Conservation (phyloP, 2,797 vertebrate species). For the Lepilemur ruficaudatus region DNA sequence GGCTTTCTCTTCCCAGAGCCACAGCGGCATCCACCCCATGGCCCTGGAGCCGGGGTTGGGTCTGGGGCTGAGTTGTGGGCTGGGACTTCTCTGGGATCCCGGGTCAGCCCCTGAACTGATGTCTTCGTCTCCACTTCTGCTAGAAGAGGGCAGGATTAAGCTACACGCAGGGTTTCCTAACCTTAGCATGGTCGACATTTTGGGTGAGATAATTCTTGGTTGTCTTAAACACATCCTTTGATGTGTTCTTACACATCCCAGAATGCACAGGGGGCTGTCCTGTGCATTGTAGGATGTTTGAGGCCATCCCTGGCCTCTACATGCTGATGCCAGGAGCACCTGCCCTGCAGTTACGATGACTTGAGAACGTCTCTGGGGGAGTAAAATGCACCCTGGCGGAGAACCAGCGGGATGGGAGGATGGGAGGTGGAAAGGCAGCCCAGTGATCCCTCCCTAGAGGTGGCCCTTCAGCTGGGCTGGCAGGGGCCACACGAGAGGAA, state of each 20-base stretch:
- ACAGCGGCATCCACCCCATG: background rate
- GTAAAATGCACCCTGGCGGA: background rate
- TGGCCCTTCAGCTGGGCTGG: background rate
- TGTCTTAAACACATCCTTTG: background rate
- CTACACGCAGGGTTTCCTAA: background rate
- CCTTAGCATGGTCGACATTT: background rate
- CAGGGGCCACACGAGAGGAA: background rate
- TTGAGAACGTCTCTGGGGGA: background rate
- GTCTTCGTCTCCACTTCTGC: background rate
- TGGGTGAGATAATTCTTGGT: background rate
- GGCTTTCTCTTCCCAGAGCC: background rate
- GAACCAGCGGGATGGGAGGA: background rate
- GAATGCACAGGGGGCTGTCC: background rate
- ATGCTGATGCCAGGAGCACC: background rate
- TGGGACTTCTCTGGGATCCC: background rate
- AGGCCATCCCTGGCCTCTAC: background rate
- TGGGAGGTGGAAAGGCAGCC: background rate
- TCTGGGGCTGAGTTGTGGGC: background rate
- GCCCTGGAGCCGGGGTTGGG: background rate
- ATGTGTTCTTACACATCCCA: no score
- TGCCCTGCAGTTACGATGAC: background rate
- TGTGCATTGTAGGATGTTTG: fast-evolving
- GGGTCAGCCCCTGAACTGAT: background rate
- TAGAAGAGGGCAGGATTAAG: background rate
- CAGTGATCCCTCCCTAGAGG: background rate